These are phyloP conservation scores for Porites rus DNA, from an alignment of 92 coral and sea anemone genomes.

Conservation along the genomic window DNA sequence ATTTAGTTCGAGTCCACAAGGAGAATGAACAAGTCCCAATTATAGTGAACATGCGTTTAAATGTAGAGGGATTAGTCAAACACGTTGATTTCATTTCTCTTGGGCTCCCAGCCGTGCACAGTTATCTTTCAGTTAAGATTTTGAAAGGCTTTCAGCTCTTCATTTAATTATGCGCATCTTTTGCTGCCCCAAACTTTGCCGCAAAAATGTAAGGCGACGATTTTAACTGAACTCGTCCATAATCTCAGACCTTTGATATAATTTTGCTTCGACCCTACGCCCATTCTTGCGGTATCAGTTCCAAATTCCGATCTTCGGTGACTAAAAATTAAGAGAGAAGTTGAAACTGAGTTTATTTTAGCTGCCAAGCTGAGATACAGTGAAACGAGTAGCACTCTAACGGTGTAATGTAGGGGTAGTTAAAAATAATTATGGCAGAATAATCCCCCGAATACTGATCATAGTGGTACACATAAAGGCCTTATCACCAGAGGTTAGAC, in stretches of 20 bases:
- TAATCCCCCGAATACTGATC: no score
- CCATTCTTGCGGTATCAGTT: background rate
- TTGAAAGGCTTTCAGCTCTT: background rate
- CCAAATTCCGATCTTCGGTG: background rate
- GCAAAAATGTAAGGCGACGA: slow-evolving; percentile 4
- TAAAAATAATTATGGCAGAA: background rate
- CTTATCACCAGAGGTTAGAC: background rate
- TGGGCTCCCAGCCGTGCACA: slow-evolving; percentile 9
- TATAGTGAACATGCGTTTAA: no score
- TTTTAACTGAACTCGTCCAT: slow-evolving; percentile 11
- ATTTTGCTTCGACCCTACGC: no score
- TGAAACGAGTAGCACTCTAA: background rate
- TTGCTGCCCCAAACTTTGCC: slow-evolving; percentile 18
- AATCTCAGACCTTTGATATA: background rate
- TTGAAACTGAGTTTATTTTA: background rate
- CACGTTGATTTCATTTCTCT: background rate
- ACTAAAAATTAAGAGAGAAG: slow-evolving; percentile 4
- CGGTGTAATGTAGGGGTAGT: slow-evolving; percentile 6
- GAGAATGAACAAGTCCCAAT: no score
- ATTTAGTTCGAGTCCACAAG: no score
- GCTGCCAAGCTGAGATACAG: slow-evolving; percentile 1
- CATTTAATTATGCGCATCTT: slow-evolving; percentile 1
- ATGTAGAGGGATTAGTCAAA: no score
- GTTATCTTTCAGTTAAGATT: background rate
- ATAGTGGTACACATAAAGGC: no score